Conservation (phyloP, 2,113 vertebrate species). For the Pteronura brasiliensis region DNA sequence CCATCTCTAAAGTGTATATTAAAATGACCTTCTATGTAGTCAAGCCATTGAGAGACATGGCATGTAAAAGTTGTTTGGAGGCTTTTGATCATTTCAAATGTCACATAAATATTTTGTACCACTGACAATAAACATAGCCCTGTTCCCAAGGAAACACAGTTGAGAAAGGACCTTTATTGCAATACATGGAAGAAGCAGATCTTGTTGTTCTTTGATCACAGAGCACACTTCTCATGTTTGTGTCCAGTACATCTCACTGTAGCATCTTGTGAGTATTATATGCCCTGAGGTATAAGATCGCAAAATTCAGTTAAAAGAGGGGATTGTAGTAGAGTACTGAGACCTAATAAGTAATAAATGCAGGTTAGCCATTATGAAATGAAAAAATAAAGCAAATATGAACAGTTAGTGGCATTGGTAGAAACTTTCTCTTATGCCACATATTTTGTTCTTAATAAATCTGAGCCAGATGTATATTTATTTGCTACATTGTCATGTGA, state of each 20-base stretch:
- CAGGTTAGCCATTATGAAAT: background rate
- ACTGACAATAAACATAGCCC: background rate
- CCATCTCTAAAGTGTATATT: background rate
- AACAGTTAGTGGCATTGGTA: background rate
- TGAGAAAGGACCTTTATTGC: background rate
- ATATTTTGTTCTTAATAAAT: background rate
- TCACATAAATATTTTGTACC: conserved; percentile 17
- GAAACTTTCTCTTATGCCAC: background rate
- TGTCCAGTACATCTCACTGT: background rate
- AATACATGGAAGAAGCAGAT: background rate
- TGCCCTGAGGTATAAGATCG: background rate
- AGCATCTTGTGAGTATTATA: background rate
- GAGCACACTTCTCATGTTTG: background rate
- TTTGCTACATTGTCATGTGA: background rate
- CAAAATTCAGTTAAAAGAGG: background rate
- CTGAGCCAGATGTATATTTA: background rate
- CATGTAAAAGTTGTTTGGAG: background rate
- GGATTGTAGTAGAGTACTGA: background rate
- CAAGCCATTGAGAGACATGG: background rate
- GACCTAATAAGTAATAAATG: background rate
- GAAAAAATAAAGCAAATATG: background rate
- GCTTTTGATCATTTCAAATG: background rate
- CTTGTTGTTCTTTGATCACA: background rate
- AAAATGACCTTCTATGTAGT: background rate
- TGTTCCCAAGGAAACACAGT: background rate